Base-by-base conservation (phyloP, 1,140 invertebrate species). In the Drosophila obscura region DNA sequence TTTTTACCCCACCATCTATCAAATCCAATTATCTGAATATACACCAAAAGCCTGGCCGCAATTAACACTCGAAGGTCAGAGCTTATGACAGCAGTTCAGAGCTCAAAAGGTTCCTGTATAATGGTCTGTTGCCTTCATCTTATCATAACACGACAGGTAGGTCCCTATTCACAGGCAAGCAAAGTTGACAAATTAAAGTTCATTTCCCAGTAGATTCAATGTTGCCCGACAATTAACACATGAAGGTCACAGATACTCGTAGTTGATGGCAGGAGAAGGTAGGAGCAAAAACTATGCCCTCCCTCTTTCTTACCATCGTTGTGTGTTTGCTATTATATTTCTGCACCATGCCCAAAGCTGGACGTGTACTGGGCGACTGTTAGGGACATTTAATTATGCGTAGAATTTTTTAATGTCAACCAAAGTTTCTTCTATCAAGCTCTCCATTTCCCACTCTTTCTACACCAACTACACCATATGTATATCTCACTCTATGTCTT, bases 301-400 rank as follows among this genome's bases (percentile, higher is more conserved):
- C 44, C 41, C 26, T 57, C 31, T 7, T 22, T 61, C 2, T 19
- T 28, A 11, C 44, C 45, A 48, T 45, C 59, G 26, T 43, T 56
- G 31, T 9, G 31, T 35, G 19, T 19, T 56, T 62, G 51, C 28
- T 28, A 35, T 9, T 11, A 35, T 35, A 9, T 35, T 35, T 35
- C 31, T 3, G 8, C 31, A 1, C 31, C 9, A 44, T 9, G 9
- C 8, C 9, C 4, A 35, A 60, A 55, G 39, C 45, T 44, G 55
- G 55, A 41, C 55, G 44, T 66, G 49, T 39, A 24, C 63, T 55
- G 5, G 28, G 19, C 1, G n/a, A 19, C 31, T 67, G 26, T 49
- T 56, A 41, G 44, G 39, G 45, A 44, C 58, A 68, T 73, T 79
- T 59, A 68, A 73, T 77, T 77, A 64, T 73, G 63, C 77, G 58